Conservation (phyloP, 1,140 invertebrate genomes). For the Drosophila azteca region DNA sequence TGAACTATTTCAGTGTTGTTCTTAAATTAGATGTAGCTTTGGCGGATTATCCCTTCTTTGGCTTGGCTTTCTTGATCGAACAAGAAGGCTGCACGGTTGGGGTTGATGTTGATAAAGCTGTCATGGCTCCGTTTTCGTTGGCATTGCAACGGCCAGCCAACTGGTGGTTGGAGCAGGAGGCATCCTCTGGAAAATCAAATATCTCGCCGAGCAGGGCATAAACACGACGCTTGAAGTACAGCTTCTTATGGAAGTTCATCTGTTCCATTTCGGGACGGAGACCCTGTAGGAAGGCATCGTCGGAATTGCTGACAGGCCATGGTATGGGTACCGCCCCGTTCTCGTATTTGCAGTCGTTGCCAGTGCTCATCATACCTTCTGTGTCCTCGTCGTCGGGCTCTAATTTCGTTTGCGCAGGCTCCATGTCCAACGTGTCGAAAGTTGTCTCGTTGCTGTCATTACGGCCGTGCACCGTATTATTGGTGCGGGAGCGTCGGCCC, state of each 20-base stretch:
- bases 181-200: constrained; percentile 25
- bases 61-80: neutral
- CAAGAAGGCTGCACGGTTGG: neutral
- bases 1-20: neutral
- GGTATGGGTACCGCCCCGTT: neutral
- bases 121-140: constrained; percentile 2
- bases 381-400: constrained; percentile 3
- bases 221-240: constrained; percentile 72
- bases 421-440: constrained; percentile 5
- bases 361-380: neutral
- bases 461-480: constrained; percentile 14
- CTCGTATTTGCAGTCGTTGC: no score
- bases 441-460: constrained; percentile 22
- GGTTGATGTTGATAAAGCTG: neutral
- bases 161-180: constrained; percentile 11
- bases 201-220: constrained; percentile 72
- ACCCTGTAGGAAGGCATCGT: constrained; percentile 73
- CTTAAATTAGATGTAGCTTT: no score
- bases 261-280: constrained; percentile 70
- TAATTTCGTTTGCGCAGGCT: constrained; percentile 59
- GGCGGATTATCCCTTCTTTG: no score
- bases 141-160: neutral
- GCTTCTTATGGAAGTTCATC: constrained; percentile 74
- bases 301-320: constrained; percentile 39
- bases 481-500: constrained; percentile 46